Conservation (phyloP, 1,140 invertebrate genomes). For the Scaptomyza pallida region DNA sequence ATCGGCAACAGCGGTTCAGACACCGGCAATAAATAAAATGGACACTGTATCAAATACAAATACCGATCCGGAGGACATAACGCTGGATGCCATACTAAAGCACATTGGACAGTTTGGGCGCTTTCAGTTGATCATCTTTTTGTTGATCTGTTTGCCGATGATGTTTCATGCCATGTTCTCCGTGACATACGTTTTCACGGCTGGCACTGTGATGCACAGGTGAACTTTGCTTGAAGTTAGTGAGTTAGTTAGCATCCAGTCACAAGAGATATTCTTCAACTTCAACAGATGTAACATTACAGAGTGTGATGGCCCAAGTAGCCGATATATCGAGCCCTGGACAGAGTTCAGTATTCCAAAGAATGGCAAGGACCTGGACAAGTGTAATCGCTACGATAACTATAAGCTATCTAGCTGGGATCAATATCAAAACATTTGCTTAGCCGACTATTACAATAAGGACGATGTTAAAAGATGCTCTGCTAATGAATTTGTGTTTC, state of each 20-base stretch:
- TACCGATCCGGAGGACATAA: slow-evolving; percentile 68
- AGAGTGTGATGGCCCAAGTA: slow-evolving; percentile 85
- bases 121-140: slow-evolving; percentile 85
- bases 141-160: slow-evolving; percentile 85
- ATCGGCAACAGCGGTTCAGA: slow-evolving; percentile 25
- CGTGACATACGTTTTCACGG: slow-evolving; percentile 86
- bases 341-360: slow-evolving; percentile 85
- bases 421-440: slow-evolving; percentile 65
- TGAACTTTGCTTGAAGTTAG: slow-evolving; percentile 54
- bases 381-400: slow-evolving; percentile 84
- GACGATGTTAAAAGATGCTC: slow-evolving; percentile 63
- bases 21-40: slow-evolving; percentile 3
- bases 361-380: slow-evolving; percentile 83
- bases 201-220: slow-evolving; percentile 86
- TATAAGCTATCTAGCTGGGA: slow-evolving; percentile 44
- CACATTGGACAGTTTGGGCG: slow-evolving; percentile 86
- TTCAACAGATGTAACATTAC: slow-evolving; percentile 87
- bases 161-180: slow-evolving; percentile 85
- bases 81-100: slow-evolving; percentile 80
- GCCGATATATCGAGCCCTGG: slow-evolving; percentile 85
- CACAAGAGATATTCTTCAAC: slow-evolving; percentile 7
- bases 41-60: not conserved
- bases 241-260: slow-evolving; percentile 4
- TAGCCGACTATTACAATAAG: slow-evolving; percentile 81
- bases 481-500: slow-evolving; percentile 68